Base-by-base conservation (phyloP, 2,888 invertebrate species). In the Netelia inedita region DNA sequence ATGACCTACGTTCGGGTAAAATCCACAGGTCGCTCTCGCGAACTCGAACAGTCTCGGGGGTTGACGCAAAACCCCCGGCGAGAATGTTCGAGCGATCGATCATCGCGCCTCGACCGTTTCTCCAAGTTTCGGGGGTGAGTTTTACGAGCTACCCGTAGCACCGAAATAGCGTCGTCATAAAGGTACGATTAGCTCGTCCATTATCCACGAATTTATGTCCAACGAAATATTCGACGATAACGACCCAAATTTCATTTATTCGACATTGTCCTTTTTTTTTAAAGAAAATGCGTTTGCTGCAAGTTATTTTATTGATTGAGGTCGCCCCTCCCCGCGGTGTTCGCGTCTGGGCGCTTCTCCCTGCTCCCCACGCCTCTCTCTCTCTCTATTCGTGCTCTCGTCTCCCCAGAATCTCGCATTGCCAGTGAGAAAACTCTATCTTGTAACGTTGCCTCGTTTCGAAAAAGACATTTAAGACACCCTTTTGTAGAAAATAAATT, bases 291-390 rank as follows among this genome's bases (percentile, higher is more conserved):
- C 74, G 61, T 79, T 92, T 91, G 91, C 89, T 89, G 89, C 90
- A 89, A 89, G 90, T 91, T 92, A 92, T 93, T 92, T 92, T 93
- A 93, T 92, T 91, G 92, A 92, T 92, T 92, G 89, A 89, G 82
- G 74, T 88, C 86, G 86, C 88, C 87, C 88, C 89, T 86, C 80
- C 55, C 35, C n/a, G 71, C 28, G 41, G 74, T 73, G 82, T 79
- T 81, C 66, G 79, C 85, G 85, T 79, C 83, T 85, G 84, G 84
- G 69, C 82, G 66, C 61, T 85, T 80, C 80, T 74, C 65, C 82
- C 66, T 79, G 63, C 84, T 11, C 14, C 28, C 28, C 28, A 63
- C 14, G 41, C 72, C 74, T 79, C 82, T 87, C 80, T 82, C 46
- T 57, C 75, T 63, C 74, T 53, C 69, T 76, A 21, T 61, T 76